phyloP scores from a whole-genome alignment of 92 coral and sea anemone species.

The Muricea muricata region DNA sequence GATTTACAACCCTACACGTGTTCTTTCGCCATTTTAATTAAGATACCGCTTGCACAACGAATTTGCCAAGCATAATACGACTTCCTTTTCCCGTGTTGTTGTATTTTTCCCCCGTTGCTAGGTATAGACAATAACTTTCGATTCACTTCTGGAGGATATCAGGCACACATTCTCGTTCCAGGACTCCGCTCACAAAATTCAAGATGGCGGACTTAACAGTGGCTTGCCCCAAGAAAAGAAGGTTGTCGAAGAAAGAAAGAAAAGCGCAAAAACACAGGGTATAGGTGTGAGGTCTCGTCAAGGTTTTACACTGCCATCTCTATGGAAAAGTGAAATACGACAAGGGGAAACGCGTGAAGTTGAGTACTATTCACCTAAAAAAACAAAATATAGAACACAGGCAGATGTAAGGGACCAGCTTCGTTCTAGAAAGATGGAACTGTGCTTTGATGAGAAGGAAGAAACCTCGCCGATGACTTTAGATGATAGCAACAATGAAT shows the following conservation, averaged over 20 bases:
- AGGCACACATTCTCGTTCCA: neutral
- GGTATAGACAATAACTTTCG: neutral
- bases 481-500: neutral
- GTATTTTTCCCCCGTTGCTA: neutral
- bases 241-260: conserved; percentile 24
- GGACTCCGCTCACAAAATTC: neutral
- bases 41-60: conserved; percentile 24
- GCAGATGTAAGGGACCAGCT: conserved; percentile 26
- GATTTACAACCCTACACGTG: conserved; percentile 25
- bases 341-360: neutral
- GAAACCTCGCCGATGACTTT: neutral
- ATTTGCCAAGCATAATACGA: neutral
- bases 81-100: neutral
- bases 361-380: conserved; percentile 44
- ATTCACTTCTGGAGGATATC: neutral
- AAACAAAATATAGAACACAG: conserved; percentile 51
- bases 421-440: conserved; percentile 7
- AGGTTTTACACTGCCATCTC: conserved; percentile 48
- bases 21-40: conserved; percentile 36
- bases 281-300: conserved; percentile 23
- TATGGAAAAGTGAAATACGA: conserved; percentile 26
- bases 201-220: neutral
- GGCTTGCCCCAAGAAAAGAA: conserved; percentile 1
- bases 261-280: conserved; percentile 47
- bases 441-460: conserved; percentile 15